Base-by-base conservation (phyloP, 2,797 vertebrate species). In the Typhlichthys eigenmanni region DNA sequence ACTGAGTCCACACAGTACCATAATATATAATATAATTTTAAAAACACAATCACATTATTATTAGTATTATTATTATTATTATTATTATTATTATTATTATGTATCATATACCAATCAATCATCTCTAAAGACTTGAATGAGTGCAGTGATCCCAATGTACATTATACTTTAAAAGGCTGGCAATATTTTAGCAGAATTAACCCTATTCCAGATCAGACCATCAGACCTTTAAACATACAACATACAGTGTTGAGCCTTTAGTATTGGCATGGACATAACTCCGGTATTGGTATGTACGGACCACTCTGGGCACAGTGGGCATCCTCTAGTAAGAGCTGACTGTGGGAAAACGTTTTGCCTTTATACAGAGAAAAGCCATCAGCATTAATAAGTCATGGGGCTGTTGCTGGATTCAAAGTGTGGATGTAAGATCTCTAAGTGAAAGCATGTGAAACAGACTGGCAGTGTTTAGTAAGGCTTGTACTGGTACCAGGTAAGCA, bases 301-400 rank as follows among this genome's bases (percentile, higher is more conserved):
- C 38, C 38, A 38, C n/a, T 38, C 45, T 63, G 57, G 66, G 72
- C 58, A 43, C 59, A 57, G 69, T 55, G 66, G 72, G 61, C 58
- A 68, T 62, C 72, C 51, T 80, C 75, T 64, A 74, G 69, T 68
- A 67, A 78, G 65, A 74, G 81, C 85, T 86, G 86, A 88, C 86
- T 75, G 55, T 79, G 72, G 71, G 69, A 80, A 29, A 69, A 81
- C 81, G 68, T 65, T 68, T 71, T 12, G 64, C 55, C 62, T 55
- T 68, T 76, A 64, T 82, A 92, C 89, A 93, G 86, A 84, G 81
- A 90, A 92, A 92, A 88, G 86, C 89, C 92, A 92, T 93, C 91
- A 92, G 86, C 83, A 91, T 93, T 73, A 93, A 93, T 93, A 92
- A 93, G 86, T 92, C 78, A 93, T 88, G 66, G 65, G 69, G 76